Evolutionary conservation across 2,113 vertebrate genomes (phyloP), one percentile per base, ranked within the genome.

Genomic region (Scalopus aquaticus): DNA sequence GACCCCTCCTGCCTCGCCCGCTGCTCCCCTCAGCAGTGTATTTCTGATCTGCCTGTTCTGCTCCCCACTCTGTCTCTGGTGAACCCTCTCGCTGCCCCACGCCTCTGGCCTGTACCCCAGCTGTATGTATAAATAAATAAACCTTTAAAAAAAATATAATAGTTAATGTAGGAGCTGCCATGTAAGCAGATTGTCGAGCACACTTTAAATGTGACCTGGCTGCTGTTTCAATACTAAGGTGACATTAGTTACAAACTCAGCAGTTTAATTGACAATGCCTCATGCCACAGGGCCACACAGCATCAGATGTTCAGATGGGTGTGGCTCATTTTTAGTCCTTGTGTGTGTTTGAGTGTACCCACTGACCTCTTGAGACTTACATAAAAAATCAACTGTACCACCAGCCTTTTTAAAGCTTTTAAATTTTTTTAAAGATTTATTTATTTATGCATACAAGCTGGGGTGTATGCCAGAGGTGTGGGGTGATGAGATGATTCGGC

Each of bases 171-270:
- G 92, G 92, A 64, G 64, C 20, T 80, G 32, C 10, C 0, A 0
- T 39, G 78, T 79, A 94, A 90, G 76, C 62, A 96, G 76, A 93
- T 88, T 44, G 56, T 96, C 93, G 95, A 81, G 78, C 16, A 35
- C 1, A 0, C 95, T 96, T 96, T 91, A 88, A 85, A 85, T 10
- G 8, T 88, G 88, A 67, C 82, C 19, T 65, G 22, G 30, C 82
- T 78, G 9, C 44, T 79, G 10, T 73, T 92, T 96, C 44, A 93
- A 95, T 95, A 70, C 54, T 81, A 86, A 97, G 96, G 97, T 96
- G 85, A 92, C 60, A 90, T 73, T 76, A 69, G 49, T 1, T 85
- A 95, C 51, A 93, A 54, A 30, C 7, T 65, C 83, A 72, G 88
- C 91, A 96, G 58, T 94, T 98, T 87, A 46, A 64, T 78, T 67